phyloP scores from a whole-genome alignment of 1,140 invertebrate species.

The Heliothis virescens region DNA sequence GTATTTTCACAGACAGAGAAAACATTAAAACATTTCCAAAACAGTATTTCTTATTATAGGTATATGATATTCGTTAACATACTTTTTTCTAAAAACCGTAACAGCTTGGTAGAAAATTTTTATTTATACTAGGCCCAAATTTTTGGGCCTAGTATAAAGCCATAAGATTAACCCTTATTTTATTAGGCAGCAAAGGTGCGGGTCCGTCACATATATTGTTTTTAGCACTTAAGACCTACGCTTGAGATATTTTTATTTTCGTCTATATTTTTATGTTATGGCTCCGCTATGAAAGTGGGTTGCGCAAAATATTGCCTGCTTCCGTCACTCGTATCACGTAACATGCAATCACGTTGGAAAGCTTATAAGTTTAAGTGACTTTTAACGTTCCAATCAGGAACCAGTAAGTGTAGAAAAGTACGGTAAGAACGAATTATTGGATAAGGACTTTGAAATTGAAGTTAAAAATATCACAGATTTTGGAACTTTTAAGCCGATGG shows the following conservation, averaged over 20 bases:
- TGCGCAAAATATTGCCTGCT: neutral
- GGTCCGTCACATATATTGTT: neutral
- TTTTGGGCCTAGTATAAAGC: neutral
- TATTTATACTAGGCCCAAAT: too few species aligned
- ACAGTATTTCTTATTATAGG: too few species aligned
- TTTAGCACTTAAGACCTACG: neutral
- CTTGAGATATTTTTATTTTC: neutral
- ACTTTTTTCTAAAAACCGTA: too few species aligned
- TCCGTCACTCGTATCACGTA: neutral
- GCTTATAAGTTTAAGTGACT: neutral
- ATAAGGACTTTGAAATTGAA: too few species aligned
- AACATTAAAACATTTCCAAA: too few species aligned
- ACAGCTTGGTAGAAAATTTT: too few species aligned
- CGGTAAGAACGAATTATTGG: too few species aligned
- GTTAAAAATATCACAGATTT: too few species aligned
- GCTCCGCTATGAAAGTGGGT: too few species aligned
- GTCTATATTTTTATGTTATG: neutral
- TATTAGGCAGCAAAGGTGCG: constrained; percentile 2
- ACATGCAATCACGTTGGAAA: constrained; percentile 1
- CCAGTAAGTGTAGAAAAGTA: neutral
- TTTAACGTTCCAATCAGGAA: neutral
- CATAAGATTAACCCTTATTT: constrained; percentile 24
- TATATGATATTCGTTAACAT: too few species aligned
- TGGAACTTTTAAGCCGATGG: too few species aligned
- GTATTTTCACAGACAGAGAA: too few species aligned